Evolutionary conservation across 2,888 invertebrate species (phyloP).

Genomic region (Notodonta ziczac): DNA sequence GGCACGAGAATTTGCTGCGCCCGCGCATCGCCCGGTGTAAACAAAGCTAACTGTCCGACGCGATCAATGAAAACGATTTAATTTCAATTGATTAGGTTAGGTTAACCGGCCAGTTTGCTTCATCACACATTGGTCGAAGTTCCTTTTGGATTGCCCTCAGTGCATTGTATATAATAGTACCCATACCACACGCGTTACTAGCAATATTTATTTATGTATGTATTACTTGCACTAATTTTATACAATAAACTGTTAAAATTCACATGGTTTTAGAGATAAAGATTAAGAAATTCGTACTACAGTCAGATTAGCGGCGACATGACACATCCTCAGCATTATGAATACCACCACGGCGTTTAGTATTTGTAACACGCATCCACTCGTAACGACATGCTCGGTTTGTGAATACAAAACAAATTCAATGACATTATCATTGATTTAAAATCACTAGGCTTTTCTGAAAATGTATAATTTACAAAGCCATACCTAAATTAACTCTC

Average conservation of each 20-base stretch:
- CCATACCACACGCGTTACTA: no score
- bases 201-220: no score
- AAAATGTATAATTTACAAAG: no score
- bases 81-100: background rate
- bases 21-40: constrained; percentile 23
- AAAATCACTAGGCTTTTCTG: no score
- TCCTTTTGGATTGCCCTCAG: no score
- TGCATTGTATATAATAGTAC: no score
- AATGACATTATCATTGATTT: background rate
- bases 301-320: background rate
- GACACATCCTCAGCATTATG: background rate
- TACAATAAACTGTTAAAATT: no score
- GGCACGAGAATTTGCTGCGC: constrained; percentile 45
- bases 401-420: background rate
- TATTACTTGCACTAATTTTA: no score
- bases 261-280: no score
- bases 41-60: constrained; percentile 14
- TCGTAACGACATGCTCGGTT: background rate
- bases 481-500: no score
- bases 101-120: background rate
- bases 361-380: background rate
- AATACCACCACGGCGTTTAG: background rate
- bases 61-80: constrained; percentile 1
- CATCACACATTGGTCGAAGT: background rate
- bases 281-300: background rate